Conservation (phyloP, 2,113 vertebrate genomes). For the Eurypyga helias region DNA sequence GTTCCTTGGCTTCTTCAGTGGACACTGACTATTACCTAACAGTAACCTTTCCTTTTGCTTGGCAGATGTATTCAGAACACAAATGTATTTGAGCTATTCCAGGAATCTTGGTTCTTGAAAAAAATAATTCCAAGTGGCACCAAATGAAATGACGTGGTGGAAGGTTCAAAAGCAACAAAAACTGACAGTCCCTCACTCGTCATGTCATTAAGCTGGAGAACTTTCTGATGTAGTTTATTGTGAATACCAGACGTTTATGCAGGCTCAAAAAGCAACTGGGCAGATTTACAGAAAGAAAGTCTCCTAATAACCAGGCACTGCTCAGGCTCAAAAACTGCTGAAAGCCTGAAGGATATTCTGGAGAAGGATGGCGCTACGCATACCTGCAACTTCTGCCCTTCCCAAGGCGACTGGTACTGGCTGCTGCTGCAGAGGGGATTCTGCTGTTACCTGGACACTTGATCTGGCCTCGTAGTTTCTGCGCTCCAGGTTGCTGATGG, state of each 20-base stretch:
- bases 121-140: not conserved
- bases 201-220: not conserved
- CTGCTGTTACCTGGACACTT: not conserved
- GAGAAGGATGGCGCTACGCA: not conserved
- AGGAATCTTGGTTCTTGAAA: not conserved
- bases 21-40: not conserved
- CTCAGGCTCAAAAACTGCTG: not conserved
- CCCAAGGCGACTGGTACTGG: not conserved
- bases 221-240: not conserved
- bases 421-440: not conserved
- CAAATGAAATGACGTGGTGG: not conserved
- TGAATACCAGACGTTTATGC: not conserved
- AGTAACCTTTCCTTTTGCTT: not conserved
- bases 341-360: not conserved
- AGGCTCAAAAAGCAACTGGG: not conserved
- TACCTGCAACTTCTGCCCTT: not conserved
- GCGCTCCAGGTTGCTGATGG: not conserved
- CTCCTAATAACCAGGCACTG: not conserved
- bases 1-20: not conserved
- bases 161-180: not conserved
- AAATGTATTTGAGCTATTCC: not conserved
- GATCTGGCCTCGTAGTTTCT: not conserved
- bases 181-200: not conserved
- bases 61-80: not conserved
- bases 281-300: not conserved